These are phyloP conservation scores for Drosophila buzzatii DNA, from an alignment of 2,888 invertebrate species.

Conservation along the genomic window DNA sequence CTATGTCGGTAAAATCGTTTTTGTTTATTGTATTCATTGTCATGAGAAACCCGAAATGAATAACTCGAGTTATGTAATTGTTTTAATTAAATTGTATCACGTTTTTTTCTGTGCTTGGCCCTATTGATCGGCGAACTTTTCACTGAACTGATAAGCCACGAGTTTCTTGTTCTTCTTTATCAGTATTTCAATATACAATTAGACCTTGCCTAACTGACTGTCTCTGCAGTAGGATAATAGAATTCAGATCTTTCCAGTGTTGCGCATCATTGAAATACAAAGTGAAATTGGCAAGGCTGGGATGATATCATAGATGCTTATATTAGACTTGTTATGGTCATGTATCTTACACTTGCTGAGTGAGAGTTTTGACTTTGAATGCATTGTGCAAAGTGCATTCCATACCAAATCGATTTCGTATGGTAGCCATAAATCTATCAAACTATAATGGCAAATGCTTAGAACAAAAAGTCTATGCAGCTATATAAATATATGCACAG, in stretches of 20 bases:
- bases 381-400: slow-evolving; percentile 20
- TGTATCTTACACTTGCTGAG: not conserved
- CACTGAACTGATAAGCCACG: slow-evolving; percentile 26
- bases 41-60: slow-evolving; percentile 1
- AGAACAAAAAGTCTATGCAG: slow-evolving; percentile 7
- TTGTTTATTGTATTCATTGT: slow-evolving; percentile 24
- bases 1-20: not conserved
- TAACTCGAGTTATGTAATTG: not conserved
- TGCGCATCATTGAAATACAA: not conserved
- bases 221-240: slow-evolving; percentile 11
- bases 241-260: not conserved
- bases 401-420: not conserved
- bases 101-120: slow-evolving; percentile 28
- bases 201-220: not conserved
- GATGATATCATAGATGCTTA: slow-evolving; percentile 5
- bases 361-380: slow-evolving; percentile 11
- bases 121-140: slow-evolving; percentile 9
- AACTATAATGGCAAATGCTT: slow-evolving; percentile 31
- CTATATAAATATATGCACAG: not conserved
- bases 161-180: slow-evolving; percentile 23
- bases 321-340: not conserved
- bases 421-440: slow-evolving; percentile 28
- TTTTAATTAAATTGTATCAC: slow-evolving; percentile 10
- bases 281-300: too few species aligned
- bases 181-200: slow-evolving; percentile 21